phyloP scores from a whole-genome alignment of 2,113 vertebrate species.

The Nycticorax nycticorax region DNA sequence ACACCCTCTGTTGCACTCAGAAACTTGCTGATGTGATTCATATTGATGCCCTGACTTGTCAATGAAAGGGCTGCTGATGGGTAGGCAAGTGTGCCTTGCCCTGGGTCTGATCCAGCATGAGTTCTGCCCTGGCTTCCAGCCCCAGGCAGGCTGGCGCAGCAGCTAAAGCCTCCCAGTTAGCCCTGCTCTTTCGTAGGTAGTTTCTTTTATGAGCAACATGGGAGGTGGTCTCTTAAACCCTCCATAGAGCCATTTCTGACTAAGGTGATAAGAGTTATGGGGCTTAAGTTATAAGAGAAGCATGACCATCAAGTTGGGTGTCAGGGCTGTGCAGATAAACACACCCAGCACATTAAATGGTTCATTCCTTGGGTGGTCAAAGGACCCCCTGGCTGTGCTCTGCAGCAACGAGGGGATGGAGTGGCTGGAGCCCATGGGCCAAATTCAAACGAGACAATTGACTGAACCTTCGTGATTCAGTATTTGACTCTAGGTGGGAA shows the following conservation, averaged over 20 bases:
- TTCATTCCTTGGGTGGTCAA: not conserved
- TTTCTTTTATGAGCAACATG: not conserved
- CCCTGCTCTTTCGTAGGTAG: not conserved
- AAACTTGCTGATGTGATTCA: not conserved
- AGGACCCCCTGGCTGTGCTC: not conserved
- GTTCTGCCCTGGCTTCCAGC: not conserved
- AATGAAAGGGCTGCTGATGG: not conserved
- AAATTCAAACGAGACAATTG: not conserved
- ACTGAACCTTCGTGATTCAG: not conserved
- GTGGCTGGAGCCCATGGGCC: not conserved
- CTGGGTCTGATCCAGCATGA: not conserved
- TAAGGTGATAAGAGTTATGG: not conserved
- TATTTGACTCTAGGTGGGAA: not conserved
- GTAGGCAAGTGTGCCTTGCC: not conserved
- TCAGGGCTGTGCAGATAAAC: accelerated
- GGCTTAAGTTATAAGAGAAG: not conserved
- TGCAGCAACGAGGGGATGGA: not conserved
- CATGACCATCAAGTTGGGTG: not conserved
- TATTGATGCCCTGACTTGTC: not conserved
- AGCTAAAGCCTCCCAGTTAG: not conserved
- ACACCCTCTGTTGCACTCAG: not conserved
- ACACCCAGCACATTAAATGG: accelerated
- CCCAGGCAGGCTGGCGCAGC: not conserved
- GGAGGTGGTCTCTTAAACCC: not conserved
- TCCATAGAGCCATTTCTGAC: not conserved